Conservation (phyloP, 2,797 vertebrate species). For the Menidia menidia region DNA sequence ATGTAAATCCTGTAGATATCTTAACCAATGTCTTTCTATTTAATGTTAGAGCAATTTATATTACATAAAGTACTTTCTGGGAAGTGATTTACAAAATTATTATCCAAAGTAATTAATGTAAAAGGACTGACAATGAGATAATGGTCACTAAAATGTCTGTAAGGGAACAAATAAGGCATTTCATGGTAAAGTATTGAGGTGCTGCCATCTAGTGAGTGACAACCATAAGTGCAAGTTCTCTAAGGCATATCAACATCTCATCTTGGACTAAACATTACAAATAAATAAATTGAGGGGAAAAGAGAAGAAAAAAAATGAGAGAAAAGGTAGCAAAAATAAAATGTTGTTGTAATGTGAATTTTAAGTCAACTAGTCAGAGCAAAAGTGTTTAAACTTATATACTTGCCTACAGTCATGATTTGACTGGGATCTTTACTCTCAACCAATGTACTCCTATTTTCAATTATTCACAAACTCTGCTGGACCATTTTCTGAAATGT, state of each 20-base stretch:
- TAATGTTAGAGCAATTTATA: not conserved
- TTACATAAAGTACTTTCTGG: not conserved
- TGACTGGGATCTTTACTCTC: not conserved
- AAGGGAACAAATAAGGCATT: not conserved
- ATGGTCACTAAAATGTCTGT: not conserved
- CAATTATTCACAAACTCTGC: not conserved
- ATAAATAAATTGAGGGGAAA: not conserved
- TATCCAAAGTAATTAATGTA: not conserved
- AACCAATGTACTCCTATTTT: not conserved
- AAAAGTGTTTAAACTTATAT: not conserved
- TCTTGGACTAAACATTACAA: not conserved
- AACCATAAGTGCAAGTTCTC: conserved; percentile 10
- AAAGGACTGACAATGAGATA: conserved; percentile 16
- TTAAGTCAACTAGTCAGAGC: not conserved
- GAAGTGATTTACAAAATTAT: not conserved
- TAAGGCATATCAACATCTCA: not conserved
- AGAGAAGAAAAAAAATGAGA: not conserved
- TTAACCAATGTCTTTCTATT: not conserved
- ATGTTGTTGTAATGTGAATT: not conserved
- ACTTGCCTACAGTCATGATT: not conserved
- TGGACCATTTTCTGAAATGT: not conserved
- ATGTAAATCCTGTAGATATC: not conserved
- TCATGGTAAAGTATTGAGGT: conserved; percentile 22
- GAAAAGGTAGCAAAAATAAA: not conserved
- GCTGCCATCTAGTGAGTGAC: conserved; percentile 62